Base-by-base conservation (phyloP, 2,113 vertebrate genomes). In the Dicrurus megarhynchus region DNA sequence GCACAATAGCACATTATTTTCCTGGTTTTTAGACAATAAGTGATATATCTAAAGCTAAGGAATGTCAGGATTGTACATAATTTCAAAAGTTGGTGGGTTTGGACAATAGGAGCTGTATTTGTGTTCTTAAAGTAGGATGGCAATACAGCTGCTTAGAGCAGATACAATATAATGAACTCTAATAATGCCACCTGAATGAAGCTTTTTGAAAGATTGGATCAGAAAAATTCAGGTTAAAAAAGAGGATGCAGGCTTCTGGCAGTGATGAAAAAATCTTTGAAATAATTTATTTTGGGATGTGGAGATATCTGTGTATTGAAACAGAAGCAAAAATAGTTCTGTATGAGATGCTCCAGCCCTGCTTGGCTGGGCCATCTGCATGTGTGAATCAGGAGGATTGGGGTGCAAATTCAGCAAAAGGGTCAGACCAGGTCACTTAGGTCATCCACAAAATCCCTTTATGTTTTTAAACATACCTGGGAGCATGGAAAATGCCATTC, bases 181-280 rank as follows among this genome's bases (percentile, higher is more conserved):
- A 76, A 41, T 35, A 77, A 84, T 55, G 35, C 7, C 30, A 46
- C 22, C 19, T 24, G 7, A 83, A 76, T 73, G 3, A 77, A 74
- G n/a, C 6, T 27, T 52, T 92, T 44, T 49, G 46, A 77, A 65
- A 42, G 14, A 70, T 24, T 21, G 73, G 37, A 69, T 73, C 24
- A 49, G 41, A 86, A 53, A 74, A 90, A 94, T 35, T 80, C 59
- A 50, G 15, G 13, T 77, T 55, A 33, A 59, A 90, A 92, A 68
- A 23, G 7, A 50, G 17, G 9, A 27, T 59, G 10, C 11, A 70
- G 49, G 18, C 46, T 44, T 82, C 37, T 65, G 63, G 61, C 22
- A 76, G 12, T 9, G 15, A 28, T 4, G 4, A 67, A 67, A 30
- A 84, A 18, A 33, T 69, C 23, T 87, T 57, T 55, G 35, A 68